A percentile compares a stretch with the other conserved stretches of the same genome.
These are phyloP conservation scores for Cataglyphis altisquamis DNA, from an alignment of 2,888 invertebrate species.

Conservation along the genomic window DNA sequence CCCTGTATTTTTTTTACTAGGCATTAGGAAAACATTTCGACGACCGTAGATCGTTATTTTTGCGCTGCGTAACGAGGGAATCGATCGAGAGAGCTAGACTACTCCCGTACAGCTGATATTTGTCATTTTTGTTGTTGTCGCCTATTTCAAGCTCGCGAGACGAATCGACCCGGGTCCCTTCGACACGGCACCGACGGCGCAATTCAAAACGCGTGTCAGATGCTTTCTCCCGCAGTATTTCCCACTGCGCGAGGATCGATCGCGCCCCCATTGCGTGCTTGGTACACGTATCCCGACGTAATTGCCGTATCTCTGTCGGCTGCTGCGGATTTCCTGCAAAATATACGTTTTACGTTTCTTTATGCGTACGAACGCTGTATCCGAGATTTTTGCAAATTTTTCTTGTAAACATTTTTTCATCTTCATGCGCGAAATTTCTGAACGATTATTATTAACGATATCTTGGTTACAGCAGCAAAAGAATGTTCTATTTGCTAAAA, in stretches of 20 bases:
- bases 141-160: conserved; percentile 18
- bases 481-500: conserved; percentile 4
- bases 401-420: background rate
- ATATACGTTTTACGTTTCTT: conserved; percentile 20
- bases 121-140: conserved; percentile 49
- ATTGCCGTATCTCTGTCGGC: conserved; percentile 39
- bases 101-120: conserved; percentile 50
- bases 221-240: conserved; percentile 60
- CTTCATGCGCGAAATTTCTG: conserved; percentile 4
- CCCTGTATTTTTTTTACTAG: no score
- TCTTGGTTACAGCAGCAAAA: background rate
- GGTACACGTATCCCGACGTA: conserved; percentile 53
- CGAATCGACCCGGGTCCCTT: conserved; percentile 48
- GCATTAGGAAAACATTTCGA: background rate
- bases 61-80: conserved; percentile 2
- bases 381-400: conserved; percentile 15
- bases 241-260: conserved; percentile 58
- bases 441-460: no score
- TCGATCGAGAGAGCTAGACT: conserved; percentile 39
- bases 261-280: conserved; percentile 52
- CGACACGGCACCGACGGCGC: conserved; percentile 15
- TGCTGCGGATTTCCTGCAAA: conserved; percentile 31
- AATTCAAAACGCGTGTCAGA: conserved; percentile 57
- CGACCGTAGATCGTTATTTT: conserved; percentile 9
- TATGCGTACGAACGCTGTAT: background rate